A percentile compares a stretch with the other conserved stretches of the same genome.
Conservation (phyloP, 2,113 vertebrate genomes). For the Psilopogon haemacephalus region DNA sequence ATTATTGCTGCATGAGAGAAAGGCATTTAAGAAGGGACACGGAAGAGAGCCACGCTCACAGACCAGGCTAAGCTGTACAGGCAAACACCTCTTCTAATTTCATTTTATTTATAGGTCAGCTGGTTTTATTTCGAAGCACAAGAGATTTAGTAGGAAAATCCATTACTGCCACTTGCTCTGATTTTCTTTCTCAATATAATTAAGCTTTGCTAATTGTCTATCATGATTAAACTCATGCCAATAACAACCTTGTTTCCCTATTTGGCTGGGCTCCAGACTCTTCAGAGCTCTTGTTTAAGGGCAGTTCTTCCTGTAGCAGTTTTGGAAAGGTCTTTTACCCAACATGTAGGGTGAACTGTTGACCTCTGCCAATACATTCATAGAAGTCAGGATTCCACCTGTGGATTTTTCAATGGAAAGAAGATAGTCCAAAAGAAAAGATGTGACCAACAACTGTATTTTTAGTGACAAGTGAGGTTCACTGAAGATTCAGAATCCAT, state of each 20-base stretch:
- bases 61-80: constrained; percentile 16
- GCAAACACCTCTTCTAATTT: constrained; percentile 68
- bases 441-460: background rate
- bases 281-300: constrained; percentile 71
- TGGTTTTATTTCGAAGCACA: constrained; percentile 70
- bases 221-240: constrained; percentile 82
- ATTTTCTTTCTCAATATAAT: constrained; percentile 78
- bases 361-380: background rate
- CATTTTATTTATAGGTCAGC: constrained; percentile 77
- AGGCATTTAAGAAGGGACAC: background rate
- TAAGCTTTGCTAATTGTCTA: constrained; percentile 83
- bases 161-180: constrained; percentile 76
- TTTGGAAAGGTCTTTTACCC: constrained; percentile 63
- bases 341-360: background rate
- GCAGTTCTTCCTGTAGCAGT: constrained; percentile 65
- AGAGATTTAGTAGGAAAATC: constrained; percentile 76
- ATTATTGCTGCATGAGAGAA: background rate
- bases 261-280: constrained; percentile 73
- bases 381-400: background rate
- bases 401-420: background rate
- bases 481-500: background rate
- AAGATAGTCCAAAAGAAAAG: background rate
- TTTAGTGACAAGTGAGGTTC: background rate
- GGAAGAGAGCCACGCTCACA: background rate
- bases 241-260: constrained; percentile 77